Evolutionary conservation across 1,140 invertebrate genomes (phyloP).

Genomic region (Physella acuta): DNA sequence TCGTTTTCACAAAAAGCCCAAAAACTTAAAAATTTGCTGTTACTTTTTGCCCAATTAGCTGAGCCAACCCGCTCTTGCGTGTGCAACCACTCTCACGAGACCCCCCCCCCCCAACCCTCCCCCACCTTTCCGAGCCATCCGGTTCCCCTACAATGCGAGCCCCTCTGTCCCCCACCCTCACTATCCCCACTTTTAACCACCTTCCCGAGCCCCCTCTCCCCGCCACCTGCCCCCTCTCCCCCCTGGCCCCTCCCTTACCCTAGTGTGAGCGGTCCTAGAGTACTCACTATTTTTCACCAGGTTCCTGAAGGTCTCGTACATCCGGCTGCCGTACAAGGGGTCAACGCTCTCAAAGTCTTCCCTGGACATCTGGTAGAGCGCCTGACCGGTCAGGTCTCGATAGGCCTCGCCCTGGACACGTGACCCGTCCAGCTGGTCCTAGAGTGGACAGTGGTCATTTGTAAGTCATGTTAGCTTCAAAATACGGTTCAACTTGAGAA

Average conservation of each 20-base stretch:
- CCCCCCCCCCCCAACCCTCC: no score
- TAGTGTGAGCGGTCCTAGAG: background rate
- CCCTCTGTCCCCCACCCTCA: no score
- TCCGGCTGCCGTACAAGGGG: constrained; percentile 8
- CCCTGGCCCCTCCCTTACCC: background rate
- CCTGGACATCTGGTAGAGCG: constrained; percentile 8
- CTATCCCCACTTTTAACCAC: background rate
- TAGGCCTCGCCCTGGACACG: constrained; percentile 17
- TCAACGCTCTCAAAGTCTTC: constrained; percentile 6
- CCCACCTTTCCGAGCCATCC: no score
- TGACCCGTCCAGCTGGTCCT: constrained; percentile 14
- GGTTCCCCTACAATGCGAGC: no score
- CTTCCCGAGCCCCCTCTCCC: no score
- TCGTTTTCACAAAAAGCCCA: no score
- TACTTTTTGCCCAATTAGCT: no score
- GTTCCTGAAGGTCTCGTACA: constrained; percentile 14
- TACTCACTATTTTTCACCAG: constrained; percentile 12
- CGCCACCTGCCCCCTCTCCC: background rate
- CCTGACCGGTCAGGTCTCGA: constrained; percentile 2
- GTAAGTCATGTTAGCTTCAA: no score
- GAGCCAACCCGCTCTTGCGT: no score
- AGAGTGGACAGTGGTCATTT: no score
- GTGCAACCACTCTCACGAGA: no score
- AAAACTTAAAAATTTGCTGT: no score
- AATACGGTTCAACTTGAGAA: background rate